These are phyloP conservation scores for Jacana jacana DNA, from an alignment of 2,113 vertebrate species.

Conservation along the genomic window DNA sequence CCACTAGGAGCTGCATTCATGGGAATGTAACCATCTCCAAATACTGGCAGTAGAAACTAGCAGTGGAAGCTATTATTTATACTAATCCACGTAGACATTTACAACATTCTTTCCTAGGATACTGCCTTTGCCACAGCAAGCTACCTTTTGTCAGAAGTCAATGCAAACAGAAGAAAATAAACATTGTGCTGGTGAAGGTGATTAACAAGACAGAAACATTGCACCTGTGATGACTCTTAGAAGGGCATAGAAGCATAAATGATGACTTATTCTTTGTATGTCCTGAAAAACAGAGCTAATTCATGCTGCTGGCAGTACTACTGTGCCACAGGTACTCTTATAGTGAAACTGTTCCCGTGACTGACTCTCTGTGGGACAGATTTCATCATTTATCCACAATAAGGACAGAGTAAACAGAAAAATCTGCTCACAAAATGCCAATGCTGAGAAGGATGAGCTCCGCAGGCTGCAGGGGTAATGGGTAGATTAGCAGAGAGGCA, in stretches of 20 bases:
- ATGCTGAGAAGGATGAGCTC: not conserved
- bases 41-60: not conserved
- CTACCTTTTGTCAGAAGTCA: not conserved
- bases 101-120: not conserved
- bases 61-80: not conserved
- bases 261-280: not conserved
- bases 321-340: not conserved
- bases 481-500: not conserved
- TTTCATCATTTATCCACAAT: not conserved
- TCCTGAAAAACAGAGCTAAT: not conserved
- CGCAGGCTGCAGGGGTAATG: not conserved
- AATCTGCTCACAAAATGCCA: not conserved
- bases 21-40: not conserved
- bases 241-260: not conserved
- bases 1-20: not conserved
- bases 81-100: not conserved
- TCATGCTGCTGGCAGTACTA: not conserved
- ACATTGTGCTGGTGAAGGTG: not conserved
- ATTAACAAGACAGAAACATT: slow-evolving; percentile 1
- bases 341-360: not conserved
- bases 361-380: not conserved
- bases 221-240: not conserved
- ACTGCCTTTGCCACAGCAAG: not conserved
- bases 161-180: slow-evolving; percentile 26
- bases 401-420: not conserved